These are phyloP conservation scores for Australoheros scitulus DNA, from an alignment of 2,113 vertebrate species.

Conservation along the genomic window DNA sequence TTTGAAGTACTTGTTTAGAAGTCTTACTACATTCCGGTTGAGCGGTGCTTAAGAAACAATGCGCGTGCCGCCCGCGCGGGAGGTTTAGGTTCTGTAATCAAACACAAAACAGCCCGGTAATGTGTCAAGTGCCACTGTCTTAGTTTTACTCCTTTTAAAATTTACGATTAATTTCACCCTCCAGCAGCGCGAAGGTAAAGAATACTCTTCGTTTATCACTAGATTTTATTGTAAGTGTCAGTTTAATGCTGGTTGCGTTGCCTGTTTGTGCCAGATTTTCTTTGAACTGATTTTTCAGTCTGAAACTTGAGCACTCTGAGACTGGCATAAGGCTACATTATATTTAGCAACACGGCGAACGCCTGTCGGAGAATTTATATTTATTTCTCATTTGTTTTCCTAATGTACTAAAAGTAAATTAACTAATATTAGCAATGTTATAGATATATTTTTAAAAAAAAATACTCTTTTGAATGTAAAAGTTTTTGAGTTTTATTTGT, in stretches of 20 bases:
- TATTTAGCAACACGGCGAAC: not conserved
- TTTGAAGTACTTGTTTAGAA: not conserved
- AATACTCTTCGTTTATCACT: not conserved
- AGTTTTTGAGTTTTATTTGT: too few species aligned
- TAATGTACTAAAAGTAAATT: too few species aligned
- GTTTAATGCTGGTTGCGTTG: not conserved
- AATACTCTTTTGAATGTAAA: too few species aligned
- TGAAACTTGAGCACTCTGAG: not conserved
- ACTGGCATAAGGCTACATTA: not conserved
- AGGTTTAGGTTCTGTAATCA: not conserved
- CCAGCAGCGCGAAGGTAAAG: slow-evolving; percentile 23
- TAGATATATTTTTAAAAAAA: too few species aligned
- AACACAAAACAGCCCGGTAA: not conserved
- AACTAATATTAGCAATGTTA: too few species aligned
- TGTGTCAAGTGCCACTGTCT: not conserved
- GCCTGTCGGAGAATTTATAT: too few species aligned
- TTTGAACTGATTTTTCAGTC: not conserved
- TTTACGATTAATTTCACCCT: not conserved
- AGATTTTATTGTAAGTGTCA: not conserved
- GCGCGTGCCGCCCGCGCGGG: not conserved
- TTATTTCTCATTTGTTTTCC: too few species aligned
- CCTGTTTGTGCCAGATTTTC: not conserved
- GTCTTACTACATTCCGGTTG: accelerated
- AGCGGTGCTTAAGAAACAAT: not conserved
- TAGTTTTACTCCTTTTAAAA: not conserved